phyloP scores from a whole-genome alignment of 2,797 vertebrate genomes.

The Ctenochaetus hawaiiensis region DNA sequence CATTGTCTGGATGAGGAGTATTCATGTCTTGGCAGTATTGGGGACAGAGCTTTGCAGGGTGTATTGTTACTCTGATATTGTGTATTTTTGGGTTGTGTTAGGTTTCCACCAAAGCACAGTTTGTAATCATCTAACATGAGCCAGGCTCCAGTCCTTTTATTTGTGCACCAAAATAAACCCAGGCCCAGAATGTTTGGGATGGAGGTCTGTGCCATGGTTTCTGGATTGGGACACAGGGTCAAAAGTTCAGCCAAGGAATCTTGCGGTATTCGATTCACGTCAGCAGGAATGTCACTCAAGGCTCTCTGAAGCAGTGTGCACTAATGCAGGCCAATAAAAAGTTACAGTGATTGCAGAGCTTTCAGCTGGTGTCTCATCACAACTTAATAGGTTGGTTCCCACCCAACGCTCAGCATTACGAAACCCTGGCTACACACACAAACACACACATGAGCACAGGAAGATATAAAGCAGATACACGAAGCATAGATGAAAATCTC shows the following conservation, averaged over 20 bases:
- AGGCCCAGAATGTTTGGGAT: conserved; percentile 53
- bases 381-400: conserved; percentile 73
- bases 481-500: no score
- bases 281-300: conserved; percentile 77
- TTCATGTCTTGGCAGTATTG: conserved; percentile 43
- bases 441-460: conserved; percentile 18
- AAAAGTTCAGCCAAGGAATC: conserved; percentile 83
- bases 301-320: conserved; percentile 49
- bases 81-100: conserved; percentile 65
- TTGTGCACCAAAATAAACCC: conserved; percentile 68
- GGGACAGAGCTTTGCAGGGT: conserved; percentile 47
- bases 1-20: conserved; percentile 24
- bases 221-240: conserved; percentile 74
- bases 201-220: conserved; percentile 65
- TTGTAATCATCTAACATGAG: conserved; percentile 64
- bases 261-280: conserved; percentile 79
- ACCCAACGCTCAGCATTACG: conserved; percentile 50
- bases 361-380: conserved; percentile 74
- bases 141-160: conserved; percentile 71
- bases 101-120: conserved; percentile 60
- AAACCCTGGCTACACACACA: conserved; percentile 37
- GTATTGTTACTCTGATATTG: conserved; percentile 70
- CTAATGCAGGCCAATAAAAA: conserved; percentile 57
- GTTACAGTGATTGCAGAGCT: conserved; percentile 69
- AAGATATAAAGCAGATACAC: conserved; percentile 23